Evolutionary conservation across 2,113 vertebrate species (phyloP), one percentile per base, ranked within the genome.

Genomic region (Notarius quadriscutis): DNA sequence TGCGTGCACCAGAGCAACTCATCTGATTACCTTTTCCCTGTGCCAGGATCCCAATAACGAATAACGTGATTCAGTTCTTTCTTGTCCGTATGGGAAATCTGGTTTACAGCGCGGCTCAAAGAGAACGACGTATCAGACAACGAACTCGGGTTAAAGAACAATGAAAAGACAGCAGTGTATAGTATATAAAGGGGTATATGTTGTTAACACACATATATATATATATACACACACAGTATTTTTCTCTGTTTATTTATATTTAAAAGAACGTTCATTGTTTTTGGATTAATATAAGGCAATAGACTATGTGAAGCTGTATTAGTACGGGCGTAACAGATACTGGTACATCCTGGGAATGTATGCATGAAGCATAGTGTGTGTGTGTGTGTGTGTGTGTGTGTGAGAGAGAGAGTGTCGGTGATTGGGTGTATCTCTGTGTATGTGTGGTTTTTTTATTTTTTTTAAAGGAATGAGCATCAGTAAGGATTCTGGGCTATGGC

Each of bases 401-500:
- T n/a, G n/a, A n/a, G n/a, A n/a, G 14, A 22, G 10, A n/a, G 34
- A 53, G 34, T 53, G n/a, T 60, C 22, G 22, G 55, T 63, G 69
- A 17, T 12, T 77, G 15, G 15, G 71, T 77, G 74, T 78, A 22
- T 75, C 2, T 74, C 17, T 27, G 82, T 57, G 12, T 65, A 7
- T 86, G 22, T 60, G 10, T 41, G 63, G 71, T 12, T 69, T 34
- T 34, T 34, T 34, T 34, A 0, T 34, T 0, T 41, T 41, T 41
- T 41, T 41, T 41, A 41, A 65, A 51, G 7, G 77, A 58, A 22
- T 27, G 51, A 58, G 53, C 15, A 7, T 84, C 63, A 69, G 20
- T 86, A 71, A 55, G 67, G 63, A 86, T 86, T 86, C 85, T 86
- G 77, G 85, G 85, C 30, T 53, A 10, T 71, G 85, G 80, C 86